phyloP scores from a whole-genome alignment of 2,797 vertebrate genomes.

The Mallotus villosus region DNA sequence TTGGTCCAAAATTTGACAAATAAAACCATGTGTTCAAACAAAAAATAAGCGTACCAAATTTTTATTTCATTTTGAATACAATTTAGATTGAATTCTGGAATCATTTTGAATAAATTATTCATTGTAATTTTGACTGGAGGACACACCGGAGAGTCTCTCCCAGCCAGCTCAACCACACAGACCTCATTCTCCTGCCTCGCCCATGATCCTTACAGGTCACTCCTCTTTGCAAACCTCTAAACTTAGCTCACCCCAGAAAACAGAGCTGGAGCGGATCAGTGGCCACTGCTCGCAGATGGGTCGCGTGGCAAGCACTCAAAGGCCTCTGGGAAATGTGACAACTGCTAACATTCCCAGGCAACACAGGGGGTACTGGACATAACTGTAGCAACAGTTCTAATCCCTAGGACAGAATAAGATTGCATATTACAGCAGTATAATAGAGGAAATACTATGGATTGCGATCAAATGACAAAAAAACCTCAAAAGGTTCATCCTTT shows the following conservation, averaged over 20 bases:
- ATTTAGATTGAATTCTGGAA: no score
- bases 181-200: slow-evolving; percentile 48
- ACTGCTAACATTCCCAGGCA: slow-evolving; percentile 60
- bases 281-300: slow-evolving; percentile 50
- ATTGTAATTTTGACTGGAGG: slow-evolving; percentile 31
- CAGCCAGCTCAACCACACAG: slow-evolving; percentile 33
- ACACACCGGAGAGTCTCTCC: slow-evolving; percentile 8
- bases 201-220: slow-evolving; percentile 60
- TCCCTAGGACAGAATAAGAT: slow-evolving; percentile 25
- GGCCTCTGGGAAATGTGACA: slow-evolving; percentile 61
- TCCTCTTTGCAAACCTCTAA: slow-evolving; percentile 65
- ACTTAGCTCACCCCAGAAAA: slow-evolving; percentile 69
- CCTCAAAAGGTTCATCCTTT: no score
- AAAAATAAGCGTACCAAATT: no score
- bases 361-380: slow-evolving; percentile 34
- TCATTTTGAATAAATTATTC: no score
- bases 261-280: slow-evolving; percentile 51
- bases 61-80: no score
- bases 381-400: slow-evolving; percentile 49
- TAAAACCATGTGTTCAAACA: no score
- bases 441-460: no score
- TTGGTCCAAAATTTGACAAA: no score
- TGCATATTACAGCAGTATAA: no score
- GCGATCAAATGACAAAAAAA: no score
- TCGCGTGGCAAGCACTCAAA: slow-evolving; percentile 59